phyloP scores from a whole-genome alignment of 2,888 invertebrate species.

The Machimus rusticus region DNA sequence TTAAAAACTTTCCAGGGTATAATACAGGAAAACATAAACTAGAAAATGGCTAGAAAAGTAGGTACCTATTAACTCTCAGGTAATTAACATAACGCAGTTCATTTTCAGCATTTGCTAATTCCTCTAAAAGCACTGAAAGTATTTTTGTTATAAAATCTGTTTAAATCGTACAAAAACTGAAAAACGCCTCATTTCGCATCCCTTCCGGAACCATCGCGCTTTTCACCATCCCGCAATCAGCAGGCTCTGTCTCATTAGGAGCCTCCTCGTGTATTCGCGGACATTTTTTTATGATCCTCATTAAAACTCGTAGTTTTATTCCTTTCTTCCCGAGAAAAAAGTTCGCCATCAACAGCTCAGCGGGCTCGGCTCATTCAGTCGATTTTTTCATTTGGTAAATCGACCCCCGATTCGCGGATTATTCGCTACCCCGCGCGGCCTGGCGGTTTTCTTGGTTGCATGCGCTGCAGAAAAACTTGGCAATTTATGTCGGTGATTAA shows the following conservation, averaged over 20 bases:
- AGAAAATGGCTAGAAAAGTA: no score
- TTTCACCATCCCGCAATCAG: neutral
- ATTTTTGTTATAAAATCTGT: neutral
- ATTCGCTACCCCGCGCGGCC: neutral
- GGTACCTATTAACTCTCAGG: neutral
- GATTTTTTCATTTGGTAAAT: neutral
- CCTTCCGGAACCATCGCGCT: neutral
- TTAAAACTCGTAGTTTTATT: neutral
- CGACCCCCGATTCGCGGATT: neutral
- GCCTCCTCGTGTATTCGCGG: neutral
- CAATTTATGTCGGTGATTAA: neutral
- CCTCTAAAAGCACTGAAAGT: neutral
- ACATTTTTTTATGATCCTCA: neutral
- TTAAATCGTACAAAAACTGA: neutral
- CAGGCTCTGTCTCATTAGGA: neutral
- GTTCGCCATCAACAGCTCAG: neutral
- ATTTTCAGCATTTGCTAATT: neutral
- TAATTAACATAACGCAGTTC: neutral
- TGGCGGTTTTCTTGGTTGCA: neutral
- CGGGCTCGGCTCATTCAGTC: neutral
- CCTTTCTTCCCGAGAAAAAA: neutral
- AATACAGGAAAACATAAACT: no score
- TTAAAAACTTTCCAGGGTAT: no score
- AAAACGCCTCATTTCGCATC: neutral
- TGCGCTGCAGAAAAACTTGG: neutral